Evolutionary conservation across 2,797 vertebrate species (phyloP).

Genomic region (Propithecus perrieri): DNA sequence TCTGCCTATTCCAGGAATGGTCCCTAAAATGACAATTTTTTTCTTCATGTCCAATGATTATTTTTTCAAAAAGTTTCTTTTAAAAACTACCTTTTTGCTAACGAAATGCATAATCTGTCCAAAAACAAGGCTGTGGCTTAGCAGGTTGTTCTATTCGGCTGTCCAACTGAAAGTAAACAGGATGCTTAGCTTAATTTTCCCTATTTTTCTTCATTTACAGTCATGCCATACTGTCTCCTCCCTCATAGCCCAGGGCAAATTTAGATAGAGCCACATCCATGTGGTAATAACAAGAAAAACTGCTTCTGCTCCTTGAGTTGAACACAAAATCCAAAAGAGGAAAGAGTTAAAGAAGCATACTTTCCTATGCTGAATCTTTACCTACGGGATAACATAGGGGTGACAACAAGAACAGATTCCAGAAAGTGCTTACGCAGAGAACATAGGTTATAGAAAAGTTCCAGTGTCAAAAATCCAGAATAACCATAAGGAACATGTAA

Average conservation of each 20-base stretch:
- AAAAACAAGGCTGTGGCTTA: slow-evolving; percentile 77
- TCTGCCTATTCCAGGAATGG: slow-evolving; percentile 75
- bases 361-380: not conserved
- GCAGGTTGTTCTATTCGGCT: slow-evolving; percentile 68
- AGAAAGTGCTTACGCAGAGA: not conserved
- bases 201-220: slow-evolving; percentile 76
- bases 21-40: slow-evolving; percentile 67
- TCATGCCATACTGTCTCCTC: slow-evolving; percentile 60
- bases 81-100: slow-evolving; percentile 73
- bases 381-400: not conserved
- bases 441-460: not conserved
- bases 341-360: not conserved
- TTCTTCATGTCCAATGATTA: slow-evolving; percentile 68
- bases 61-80: slow-evolving; percentile 75
- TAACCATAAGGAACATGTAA: not conserved
- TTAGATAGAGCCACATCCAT: slow-evolving; percentile 8
- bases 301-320: not conserved
- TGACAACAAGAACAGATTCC: not conserved
- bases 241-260: slow-evolving; percentile 56
- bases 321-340: not conserved
- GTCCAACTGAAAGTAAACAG: slow-evolving; percentile 77
- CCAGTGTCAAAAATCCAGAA: not conserved
- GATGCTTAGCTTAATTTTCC: slow-evolving; percentile 73
- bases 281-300: slow-evolving; percentile 8
- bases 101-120: slow-evolving; percentile 72